phyloP scores from a whole-genome alignment of 2,888 invertebrate genomes.

The Dascillus cervinus region DNA sequence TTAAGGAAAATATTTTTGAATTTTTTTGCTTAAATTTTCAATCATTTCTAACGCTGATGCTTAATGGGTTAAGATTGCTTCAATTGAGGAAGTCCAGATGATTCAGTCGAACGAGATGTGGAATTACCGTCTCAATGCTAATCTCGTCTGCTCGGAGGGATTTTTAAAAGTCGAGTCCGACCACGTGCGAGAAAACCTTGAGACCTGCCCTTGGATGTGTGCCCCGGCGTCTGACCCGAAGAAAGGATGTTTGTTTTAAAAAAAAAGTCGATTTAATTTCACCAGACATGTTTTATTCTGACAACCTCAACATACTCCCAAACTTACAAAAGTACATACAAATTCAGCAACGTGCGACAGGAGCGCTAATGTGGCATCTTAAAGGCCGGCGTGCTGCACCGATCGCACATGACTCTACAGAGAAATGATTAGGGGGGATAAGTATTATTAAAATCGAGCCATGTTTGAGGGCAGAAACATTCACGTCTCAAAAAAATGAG shows the following conservation, averaged over 20 bases:
- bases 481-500: slow-evolving; percentile 33
- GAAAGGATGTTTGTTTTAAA: slow-evolving; percentile 1
- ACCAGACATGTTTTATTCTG: slow-evolving; percentile 58
- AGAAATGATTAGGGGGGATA: not conserved
- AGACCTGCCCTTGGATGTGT: too few species aligned
- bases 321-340: slow-evolving; percentile 52
- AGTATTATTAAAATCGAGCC: slow-evolving; percentile 12
- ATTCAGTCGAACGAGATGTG: too few species aligned
- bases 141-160: too few species aligned
- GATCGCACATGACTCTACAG: not conserved
- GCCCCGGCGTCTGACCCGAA: too few species aligned
- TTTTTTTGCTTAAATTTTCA: too few species aligned
- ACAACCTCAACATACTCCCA: slow-evolving; percentile 67
- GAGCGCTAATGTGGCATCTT: not conserved
- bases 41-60: too few species aligned
- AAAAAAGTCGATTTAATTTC: slow-evolving; percentile 36
- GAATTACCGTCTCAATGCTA: too few species aligned
- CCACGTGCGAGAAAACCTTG: too few species aligned
- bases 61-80: too few species aligned
- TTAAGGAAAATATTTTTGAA: too few species aligned
- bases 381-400: not conserved
- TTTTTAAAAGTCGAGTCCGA: too few species aligned
- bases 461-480: slow-evolving; percentile 34
- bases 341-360: slow-evolving; percentile 9
- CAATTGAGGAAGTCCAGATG: too few species aligned